These are phyloP conservation scores for Ophioninae sp. DNA, from an alignment of 2,888 invertebrate genomes.

Conservation along the genomic window DNA sequence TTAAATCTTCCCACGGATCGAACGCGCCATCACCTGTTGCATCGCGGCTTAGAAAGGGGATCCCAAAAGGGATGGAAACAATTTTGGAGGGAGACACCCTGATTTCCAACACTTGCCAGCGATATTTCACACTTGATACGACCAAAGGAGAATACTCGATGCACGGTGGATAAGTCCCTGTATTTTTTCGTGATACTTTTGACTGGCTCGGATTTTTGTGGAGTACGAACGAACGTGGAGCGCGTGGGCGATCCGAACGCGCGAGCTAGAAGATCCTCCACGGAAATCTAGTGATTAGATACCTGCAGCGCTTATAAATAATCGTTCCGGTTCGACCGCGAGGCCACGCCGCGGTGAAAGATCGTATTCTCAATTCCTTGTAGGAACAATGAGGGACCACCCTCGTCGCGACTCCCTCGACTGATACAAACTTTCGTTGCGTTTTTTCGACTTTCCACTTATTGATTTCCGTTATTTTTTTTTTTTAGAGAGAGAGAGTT, in stretches of 20 bases:
- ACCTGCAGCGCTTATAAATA: conserved; percentile 35
- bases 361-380: conserved; percentile 24
- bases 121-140: background rate
- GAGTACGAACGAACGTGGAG: background rate
- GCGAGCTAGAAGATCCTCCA: conserved; percentile 4
- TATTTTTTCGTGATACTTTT: too few species aligned
- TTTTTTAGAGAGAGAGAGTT: too few species aligned
- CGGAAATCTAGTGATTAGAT: conserved; percentile 7
- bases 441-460: background rate
- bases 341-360: conserved; percentile 14
- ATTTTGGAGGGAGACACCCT: background rate
- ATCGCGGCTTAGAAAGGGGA: background rate
- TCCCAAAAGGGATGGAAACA: background rate
- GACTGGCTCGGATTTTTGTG: conserved; percentile 4
- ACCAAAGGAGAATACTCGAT: background rate
- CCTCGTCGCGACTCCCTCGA: conserved; percentile 24
- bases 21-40: conserved; percentile 46
- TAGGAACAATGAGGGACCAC: conserved; percentile 38
- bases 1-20: conserved; percentile 20
- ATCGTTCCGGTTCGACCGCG: conserved; percentile 27
- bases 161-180: background rate
- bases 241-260: conserved; percentile 38
- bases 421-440: conserved; percentile 10
- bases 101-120: conserved; percentile 10
- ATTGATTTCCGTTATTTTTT: background rate